phyloP scores from a whole-genome alignment of 2,888 invertebrate species.

The Ophion slaviceki region DNA sequence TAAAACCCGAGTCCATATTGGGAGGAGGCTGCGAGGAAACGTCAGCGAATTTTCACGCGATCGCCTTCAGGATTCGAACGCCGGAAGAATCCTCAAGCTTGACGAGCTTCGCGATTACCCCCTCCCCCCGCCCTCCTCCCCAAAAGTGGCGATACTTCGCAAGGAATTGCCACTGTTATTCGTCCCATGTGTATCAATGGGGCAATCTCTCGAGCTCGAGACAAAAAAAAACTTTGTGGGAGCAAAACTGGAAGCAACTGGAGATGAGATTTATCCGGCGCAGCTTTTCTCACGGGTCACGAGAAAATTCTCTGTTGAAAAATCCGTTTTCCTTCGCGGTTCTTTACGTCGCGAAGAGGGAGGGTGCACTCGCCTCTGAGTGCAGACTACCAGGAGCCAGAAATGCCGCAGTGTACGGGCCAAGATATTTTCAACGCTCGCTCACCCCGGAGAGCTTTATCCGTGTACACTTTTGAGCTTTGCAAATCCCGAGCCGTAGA shows the following conservation, averaged over 20 bases:
- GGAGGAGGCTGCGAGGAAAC: neutral
- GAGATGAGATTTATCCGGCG: constrained; percentile 34
- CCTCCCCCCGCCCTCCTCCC: too few relatives aligned
- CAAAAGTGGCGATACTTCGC: too few relatives aligned
- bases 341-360: constrained; percentile 11
- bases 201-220: too few relatives aligned
- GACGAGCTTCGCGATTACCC: neutral
- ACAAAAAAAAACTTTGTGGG: too few relatives aligned
- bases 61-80: neutral
- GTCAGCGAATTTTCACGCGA: neutral
- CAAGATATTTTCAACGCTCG: constrained; percentile 38
- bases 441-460: constrained; percentile 8
- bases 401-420: constrained; percentile 54
- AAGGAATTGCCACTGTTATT: neutral
- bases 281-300: constrained; percentile 7
- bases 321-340: neutral
- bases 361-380: constrained; percentile 32
- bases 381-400: constrained; percentile 60
- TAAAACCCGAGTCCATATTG: neutral
- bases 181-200: neutral
- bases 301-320: too few relatives aligned
- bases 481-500: neutral
- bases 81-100: neutral
- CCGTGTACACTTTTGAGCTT: neutral
- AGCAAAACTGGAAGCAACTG: constrained; percentile 3